phyloP scores from a whole-genome alignment of 2,797 vertebrate species.

The Rhynchonycteris naso region DNA sequence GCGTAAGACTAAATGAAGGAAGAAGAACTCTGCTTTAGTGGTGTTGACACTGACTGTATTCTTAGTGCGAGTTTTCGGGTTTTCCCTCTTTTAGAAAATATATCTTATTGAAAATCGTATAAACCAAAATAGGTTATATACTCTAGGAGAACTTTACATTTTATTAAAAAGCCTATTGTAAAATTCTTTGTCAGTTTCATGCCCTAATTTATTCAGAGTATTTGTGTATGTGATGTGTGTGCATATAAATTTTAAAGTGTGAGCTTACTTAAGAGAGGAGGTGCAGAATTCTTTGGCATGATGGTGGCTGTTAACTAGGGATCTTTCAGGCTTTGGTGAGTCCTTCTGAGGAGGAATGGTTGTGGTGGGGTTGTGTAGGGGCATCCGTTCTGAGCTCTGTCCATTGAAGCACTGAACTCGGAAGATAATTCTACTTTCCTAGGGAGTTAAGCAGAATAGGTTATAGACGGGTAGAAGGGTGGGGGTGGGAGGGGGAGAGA shows the following conservation, averaged over 20 bases:
- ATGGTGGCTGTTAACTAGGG: background rate
- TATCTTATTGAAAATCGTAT: constrained; percentile 1
- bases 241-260: constrained; percentile 29
- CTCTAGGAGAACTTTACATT: background rate
- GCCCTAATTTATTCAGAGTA: background rate
- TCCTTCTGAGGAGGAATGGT: background rate
- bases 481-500: background rate
- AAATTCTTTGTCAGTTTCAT: constrained; percentile 22
- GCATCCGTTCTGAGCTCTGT: background rate
- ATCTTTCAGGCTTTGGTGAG: background rate
- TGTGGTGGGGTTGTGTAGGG: background rate
- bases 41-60: constrained; percentile 46
- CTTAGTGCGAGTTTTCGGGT: constrained; percentile 36
- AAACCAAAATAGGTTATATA: background rate
- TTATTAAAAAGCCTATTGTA: constrained; percentile 6
- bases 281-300: background rate
- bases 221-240: background rate
- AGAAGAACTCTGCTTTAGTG: background rate
- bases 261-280: constrained; percentile 42
- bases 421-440: constrained; percentile 1
- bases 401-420: constrained; percentile 15
- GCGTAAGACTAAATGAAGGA: background rate
- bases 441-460: background rate
- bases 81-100: constrained; percentile 44
- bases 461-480: background rate